phyloP scores from a whole-genome alignment of 2,113 vertebrate genomes.

The Zapus hudsonius region DNA sequence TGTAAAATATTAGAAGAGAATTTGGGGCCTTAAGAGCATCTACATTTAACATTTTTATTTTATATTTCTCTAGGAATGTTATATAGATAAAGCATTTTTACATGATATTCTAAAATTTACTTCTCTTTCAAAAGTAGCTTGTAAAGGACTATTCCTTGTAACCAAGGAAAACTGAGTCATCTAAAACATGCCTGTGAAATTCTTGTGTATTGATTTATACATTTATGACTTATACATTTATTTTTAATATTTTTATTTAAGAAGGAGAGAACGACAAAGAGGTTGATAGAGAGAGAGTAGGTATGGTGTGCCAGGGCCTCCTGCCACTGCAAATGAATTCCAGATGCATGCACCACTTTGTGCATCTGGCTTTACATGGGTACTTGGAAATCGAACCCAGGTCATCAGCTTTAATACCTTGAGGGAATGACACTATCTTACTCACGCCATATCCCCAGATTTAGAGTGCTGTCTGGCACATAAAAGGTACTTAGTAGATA shows the following conservation, averaged over 20 bases:
- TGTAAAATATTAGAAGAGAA: too few species aligned
- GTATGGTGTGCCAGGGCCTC: too few species aligned
- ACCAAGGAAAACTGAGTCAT: not conserved
- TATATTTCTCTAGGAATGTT: constrained; percentile 13
- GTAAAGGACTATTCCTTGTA: not conserved
- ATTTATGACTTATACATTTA: constrained; percentile 2
- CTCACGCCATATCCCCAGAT: not conserved
- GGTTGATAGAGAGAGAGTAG: too few species aligned
- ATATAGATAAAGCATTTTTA: constrained; percentile 24
- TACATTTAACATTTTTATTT: constrained; percentile 29
- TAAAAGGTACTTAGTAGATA: constrained; percentile 17
- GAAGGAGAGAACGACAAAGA: too few species aligned
- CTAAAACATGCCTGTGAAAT: not conserved
- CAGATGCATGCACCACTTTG: too few species aligned
- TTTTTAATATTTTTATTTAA: too few species aligned
- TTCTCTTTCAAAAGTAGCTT: not conserved
- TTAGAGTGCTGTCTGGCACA: not conserved
- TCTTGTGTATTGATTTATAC: not conserved
- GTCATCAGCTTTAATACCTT: constrained; percentile 24
- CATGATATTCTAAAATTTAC: constrained; percentile 36
- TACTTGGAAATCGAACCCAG: too few species aligned
- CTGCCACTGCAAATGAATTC: too few species aligned
- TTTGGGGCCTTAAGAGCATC: not conserved
- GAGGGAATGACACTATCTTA: not conserved
- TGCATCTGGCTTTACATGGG: too few species aligned